phyloP scores from a whole-genome alignment of 2,113 vertebrate species.

The Nesospiza acunhae region DNA sequence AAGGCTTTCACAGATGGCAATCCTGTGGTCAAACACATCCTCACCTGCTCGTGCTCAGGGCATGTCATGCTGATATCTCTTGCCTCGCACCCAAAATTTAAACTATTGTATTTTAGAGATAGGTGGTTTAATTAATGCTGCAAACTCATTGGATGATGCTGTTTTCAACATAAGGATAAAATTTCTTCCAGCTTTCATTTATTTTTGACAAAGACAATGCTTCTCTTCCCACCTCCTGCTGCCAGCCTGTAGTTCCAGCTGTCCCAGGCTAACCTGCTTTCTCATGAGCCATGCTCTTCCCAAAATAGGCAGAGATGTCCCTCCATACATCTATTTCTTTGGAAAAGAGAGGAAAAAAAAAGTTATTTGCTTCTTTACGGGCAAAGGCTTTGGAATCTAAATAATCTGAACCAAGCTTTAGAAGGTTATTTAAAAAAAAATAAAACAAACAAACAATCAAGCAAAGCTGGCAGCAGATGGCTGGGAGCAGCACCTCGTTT shows the following conservation, averaged over 20 bases:
- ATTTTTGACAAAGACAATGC: constrained; percentile 22
- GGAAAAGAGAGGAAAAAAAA: no score
- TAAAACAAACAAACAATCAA: constrained; percentile 24
- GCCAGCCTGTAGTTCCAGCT: constrained; percentile 1
- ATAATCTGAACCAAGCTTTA: background rate
- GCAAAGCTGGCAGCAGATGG: constrained; percentile 8
- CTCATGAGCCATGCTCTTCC: background rate
- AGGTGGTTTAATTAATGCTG: background rate
- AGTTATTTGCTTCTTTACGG: background rate
- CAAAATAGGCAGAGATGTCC: background rate
- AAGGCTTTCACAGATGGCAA: background rate
- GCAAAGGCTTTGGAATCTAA: constrained; percentile 15
- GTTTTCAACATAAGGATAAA: background rate
- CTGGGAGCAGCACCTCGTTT: constrained; percentile 47
- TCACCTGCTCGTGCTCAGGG: background rate
- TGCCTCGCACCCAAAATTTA: background rate
- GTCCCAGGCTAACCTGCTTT: constrained; percentile 25
- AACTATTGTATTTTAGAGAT: background rate
- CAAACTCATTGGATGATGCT: background rate
- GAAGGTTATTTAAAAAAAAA: background rate
- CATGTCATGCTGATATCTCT: background rate
- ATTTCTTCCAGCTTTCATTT: constrained; percentile 16
- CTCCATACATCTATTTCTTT: background rate
- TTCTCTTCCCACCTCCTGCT: background rate
- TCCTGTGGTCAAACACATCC: background rate